These are phyloP conservation scores for Ormyrus nitidulus DNA, from an alignment of 2,888 invertebrate species.

Conservation along the genomic window DNA sequence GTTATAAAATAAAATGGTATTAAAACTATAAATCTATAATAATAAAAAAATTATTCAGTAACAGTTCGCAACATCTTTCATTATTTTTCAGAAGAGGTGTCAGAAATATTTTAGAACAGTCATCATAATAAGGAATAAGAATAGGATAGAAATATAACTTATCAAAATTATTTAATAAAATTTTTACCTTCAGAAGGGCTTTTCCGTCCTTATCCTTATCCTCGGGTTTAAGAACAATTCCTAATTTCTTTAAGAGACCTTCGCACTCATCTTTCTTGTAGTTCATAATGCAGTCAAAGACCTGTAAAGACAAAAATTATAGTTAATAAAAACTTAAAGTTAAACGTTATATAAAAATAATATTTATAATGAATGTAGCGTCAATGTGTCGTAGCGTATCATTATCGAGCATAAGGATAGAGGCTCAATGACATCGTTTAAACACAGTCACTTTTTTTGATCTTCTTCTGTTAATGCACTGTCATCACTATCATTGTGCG, in stretches of 20 bases:
- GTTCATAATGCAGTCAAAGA: constrained; percentile 91
- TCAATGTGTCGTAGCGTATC: constrained; percentile 77
- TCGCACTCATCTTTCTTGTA: constrained; percentile 96
- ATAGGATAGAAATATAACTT: not conserved
- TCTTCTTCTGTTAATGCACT: constrained; percentile 83
- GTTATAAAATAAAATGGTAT: constrained; percentile 21
- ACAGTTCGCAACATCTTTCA: constrained; percentile 65
- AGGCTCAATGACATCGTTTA: constrained; percentile 86
- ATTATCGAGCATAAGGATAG: constrained; percentile 88
- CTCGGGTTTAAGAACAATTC: constrained; percentile 93
- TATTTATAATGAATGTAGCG: constrained; percentile 48
- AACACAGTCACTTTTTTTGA: constrained; percentile 74
- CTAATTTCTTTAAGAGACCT: constrained; percentile 91
- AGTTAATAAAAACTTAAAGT: not conserved
- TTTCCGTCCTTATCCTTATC: constrained; percentile 98
- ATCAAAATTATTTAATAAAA: constrained; percentile 10
- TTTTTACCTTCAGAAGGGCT: constrained; percentile 88
- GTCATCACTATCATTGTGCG: constrained; percentile 78
- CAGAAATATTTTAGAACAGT: constrained; percentile 70
- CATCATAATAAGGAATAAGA: constrained; percentile 62
- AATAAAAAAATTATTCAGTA: constrained; percentile 60
- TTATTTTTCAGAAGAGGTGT: constrained; percentile 72
- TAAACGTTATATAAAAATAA: not conserved
- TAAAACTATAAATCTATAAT: not conserved
- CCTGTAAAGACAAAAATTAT: constrained; percentile 69